Conservation (phyloP, 1,140 invertebrate species). For the Ptiloglossa arizonensis region DNA sequence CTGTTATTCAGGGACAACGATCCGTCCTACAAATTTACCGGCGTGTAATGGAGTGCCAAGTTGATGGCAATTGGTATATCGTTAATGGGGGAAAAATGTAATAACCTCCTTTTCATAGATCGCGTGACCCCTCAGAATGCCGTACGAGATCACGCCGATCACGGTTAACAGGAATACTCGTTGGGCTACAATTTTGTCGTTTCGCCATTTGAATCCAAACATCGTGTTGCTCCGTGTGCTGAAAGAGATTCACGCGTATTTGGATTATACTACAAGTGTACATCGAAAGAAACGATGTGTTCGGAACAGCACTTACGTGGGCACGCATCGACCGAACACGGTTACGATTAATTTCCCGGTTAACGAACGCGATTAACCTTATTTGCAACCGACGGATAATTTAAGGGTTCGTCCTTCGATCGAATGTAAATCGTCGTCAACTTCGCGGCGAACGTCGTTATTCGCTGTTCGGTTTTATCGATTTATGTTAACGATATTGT, state of each 20-base stretch:
- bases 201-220: conserved; percentile 36
- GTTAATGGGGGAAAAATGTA: neutral
- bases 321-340: neutral
- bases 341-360: no score
- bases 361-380: neutral
- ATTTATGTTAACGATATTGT: conserved; percentile 1
- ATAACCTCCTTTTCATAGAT: conserved; percentile 65
- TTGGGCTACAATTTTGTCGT: conserved; percentile 54
- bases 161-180: conserved; percentile 53
- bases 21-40: neutral
- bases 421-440: neutral
- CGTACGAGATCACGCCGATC: conserved; percentile 52
- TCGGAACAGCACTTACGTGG: neutral
- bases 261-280: neutral
- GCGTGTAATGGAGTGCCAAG: neutral
- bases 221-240: conserved; percentile 25
- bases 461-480: neutral
- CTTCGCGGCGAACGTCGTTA: neutral
- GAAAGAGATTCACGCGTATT: neutral
- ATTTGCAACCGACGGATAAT: neutral
- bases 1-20: neutral
- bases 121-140: conserved; percentile 58
- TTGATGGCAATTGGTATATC: neutral
- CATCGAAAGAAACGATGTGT: no score
- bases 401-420: neutral